Percentiles rank a stretch among this genome's conserved stretches.
Evolutionary conservation across 2,113 vertebrate species (phyloP).

Genomic region (Lanius ludovicianus): DNA sequence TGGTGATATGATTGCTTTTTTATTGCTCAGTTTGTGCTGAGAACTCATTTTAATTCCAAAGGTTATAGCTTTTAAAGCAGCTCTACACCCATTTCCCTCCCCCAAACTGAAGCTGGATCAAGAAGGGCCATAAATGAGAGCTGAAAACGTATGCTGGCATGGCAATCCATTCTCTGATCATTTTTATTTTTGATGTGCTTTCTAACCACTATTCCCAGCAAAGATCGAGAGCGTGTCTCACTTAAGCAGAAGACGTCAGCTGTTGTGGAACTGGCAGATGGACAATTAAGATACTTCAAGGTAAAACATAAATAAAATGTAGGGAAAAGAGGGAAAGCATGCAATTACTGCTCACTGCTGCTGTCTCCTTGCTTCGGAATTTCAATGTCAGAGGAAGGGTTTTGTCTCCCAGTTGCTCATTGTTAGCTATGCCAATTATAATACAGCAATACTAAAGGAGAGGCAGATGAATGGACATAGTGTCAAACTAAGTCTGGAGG

Average conservation of each 20-base stretch:
- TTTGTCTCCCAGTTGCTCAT: neutral
- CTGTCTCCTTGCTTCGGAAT: neutral
- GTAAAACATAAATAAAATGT: slow-evolving; percentile 6
- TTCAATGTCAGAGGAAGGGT: slow-evolving; percentile 9
- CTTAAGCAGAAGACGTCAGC: neutral
- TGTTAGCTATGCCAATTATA: neutral
- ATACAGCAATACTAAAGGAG: neutral
- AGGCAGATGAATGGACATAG: neutral
- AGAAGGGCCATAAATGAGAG: slow-evolving; percentile 12
- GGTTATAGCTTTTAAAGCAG: slow-evolving; percentile 69
- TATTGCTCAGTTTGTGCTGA: slow-evolving; percentile 57
- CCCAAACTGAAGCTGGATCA: slow-evolving; percentile 1
- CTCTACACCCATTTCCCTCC: neutral
- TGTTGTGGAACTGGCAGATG: neutral
- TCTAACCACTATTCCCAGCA: neutral
- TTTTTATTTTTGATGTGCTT: neutral
- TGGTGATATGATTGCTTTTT: slow-evolving; percentile 71
- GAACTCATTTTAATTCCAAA: slow-evolving; percentile 59
- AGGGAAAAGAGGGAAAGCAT: neutral
- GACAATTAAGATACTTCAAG: neutral
- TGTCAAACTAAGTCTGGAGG: neutral
- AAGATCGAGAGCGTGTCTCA: neutral
- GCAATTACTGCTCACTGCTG: neutral
- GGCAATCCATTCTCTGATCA: neutral
- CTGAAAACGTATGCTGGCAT: slow-evolving; percentile 15